Evolutionary conservation across 2,797 vertebrate species (phyloP).

Genomic region (Eurystomus glaucurus): DNA sequence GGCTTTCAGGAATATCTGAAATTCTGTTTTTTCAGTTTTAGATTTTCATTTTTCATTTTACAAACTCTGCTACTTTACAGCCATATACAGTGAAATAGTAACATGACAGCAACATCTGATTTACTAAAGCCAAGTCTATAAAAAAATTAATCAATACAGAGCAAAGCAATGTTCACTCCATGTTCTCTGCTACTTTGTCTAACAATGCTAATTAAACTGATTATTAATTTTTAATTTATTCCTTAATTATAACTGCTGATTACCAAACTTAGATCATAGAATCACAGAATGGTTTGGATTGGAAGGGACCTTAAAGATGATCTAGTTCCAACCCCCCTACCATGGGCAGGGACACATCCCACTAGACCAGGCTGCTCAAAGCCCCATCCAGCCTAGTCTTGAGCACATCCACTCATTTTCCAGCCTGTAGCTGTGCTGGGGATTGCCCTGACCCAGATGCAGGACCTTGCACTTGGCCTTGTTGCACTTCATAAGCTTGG

Average conservation of each 20-base stretch:
- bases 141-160: background rate
- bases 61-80: background rate
- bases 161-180: background rate
- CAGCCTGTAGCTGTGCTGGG: too few relatives aligned
- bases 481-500: too few relatives aligned
- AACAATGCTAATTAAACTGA: background rate
- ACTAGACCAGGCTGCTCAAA: too few relatives aligned
- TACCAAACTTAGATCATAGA: background rate
- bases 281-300: too few relatives aligned
- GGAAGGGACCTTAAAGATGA: too few relatives aligned
- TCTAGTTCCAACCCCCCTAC: too few relatives aligned
- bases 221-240: background rate
- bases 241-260: background rate
- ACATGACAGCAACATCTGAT: background rate
- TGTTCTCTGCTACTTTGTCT: background rate
- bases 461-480: too few relatives aligned
- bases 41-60: background rate
- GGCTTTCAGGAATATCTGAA: background rate
- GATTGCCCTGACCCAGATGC: too few relatives aligned
- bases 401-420: too few relatives aligned
- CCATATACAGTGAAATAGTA: background rate
- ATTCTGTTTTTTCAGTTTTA: background rate
- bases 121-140: background rate
- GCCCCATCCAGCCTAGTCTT: too few relatives aligned
- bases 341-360: too few relatives aligned